Percentiles rank a stretch among this genome's conserved stretches.
These are phyloP conservation scores for Oreochromis spilurus DNA, from an alignment of 2,113 vertebrate genomes.

Conservation along the genomic window DNA sequence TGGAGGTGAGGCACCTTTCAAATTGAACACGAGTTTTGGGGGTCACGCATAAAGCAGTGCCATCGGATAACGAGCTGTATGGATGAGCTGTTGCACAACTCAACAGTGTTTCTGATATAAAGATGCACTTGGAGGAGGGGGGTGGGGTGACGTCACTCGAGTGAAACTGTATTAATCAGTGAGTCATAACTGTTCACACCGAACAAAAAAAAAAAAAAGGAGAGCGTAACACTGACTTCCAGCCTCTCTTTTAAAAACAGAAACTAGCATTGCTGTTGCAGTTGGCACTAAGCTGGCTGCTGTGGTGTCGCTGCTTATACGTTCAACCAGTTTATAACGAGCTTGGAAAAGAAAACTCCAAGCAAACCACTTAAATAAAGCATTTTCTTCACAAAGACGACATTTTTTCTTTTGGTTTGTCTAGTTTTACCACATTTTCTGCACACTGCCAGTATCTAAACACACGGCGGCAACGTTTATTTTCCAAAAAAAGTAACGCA, in stretches of 20 bases:
- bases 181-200: slow-evolving; percentile 5
- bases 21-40: background rate
- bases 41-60: background rate
- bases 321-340: background rate
- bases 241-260: background rate
- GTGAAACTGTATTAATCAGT: slow-evolving; percentile 47
- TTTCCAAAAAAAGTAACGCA: background rate
- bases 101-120: background rate
- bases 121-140: background rate
- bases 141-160: slow-evolving; percentile 45
- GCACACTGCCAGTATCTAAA: background rate
- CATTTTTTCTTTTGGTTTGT: background rate
- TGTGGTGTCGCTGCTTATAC: background rate
- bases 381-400: background rate
- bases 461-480: background rate
- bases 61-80: background rate
- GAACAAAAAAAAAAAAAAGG: background rate
- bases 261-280: background rate
- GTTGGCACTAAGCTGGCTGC: background rate
- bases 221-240: background rate
- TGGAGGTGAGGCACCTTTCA: background rate
- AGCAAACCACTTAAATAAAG: background rate
- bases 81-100: background rate
- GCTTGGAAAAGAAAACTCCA: background rate
- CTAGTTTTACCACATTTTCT: background rate